Percentiles rank a stretch among this genome's conserved stretches.
These are phyloP conservation scores for Pachyuromys duprasi DNA, from an alignment of 2,797 vertebrate species.

Conservation along the genomic window DNA sequence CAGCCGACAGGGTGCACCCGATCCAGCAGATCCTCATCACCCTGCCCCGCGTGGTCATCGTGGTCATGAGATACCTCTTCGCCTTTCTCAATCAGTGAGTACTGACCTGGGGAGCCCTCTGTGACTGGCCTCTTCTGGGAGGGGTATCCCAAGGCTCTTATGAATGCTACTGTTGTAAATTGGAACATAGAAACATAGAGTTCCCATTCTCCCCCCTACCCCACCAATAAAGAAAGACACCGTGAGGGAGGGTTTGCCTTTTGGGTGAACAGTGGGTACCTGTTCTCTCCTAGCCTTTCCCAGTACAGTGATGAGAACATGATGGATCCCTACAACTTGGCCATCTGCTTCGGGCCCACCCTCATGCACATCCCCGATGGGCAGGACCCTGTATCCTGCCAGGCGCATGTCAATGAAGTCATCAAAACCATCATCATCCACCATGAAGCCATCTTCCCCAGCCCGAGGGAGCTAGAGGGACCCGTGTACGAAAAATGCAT, in stretches of 20 bases:
- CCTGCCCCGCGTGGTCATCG: slow-evolving; percentile 94
- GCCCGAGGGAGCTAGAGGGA: slow-evolving; percentile 94
- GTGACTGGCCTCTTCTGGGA: background rate
- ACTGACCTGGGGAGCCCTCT: background rate
- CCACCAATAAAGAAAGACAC: background rate
- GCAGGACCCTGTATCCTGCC: slow-evolving; percentile 97
- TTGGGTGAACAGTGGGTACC: slow-evolving; percentile 1
- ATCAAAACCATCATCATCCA: slow-evolving; percentile 98
- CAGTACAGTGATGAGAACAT: slow-evolving; percentile 99
- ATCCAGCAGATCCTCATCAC: slow-evolving; percentile 96
- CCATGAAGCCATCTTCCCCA: slow-evolving; percentile 97
- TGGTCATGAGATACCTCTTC: slow-evolving; percentile 99
- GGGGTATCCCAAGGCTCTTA: background rate
- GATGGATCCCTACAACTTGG: slow-evolving; percentile 99
- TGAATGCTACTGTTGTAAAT: background rate
- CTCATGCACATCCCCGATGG: slow-evolving; percentile 98
- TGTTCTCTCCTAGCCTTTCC: slow-evolving; percentile 91
- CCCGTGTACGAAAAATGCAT: slow-evolving; percentile 99
- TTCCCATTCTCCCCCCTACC: background rate
- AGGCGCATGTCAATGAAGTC: slow-evolving; percentile 99
- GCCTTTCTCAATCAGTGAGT: slow-evolving; percentile 99
- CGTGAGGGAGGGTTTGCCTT: background rate
- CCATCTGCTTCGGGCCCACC: slow-evolving; percentile 99
- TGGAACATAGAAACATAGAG: background rate
- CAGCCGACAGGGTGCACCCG: slow-evolving; percentile 95